Conservation (phyloP, 2,888 invertebrate species). For the Acrocyrtus sp. region DNA sequence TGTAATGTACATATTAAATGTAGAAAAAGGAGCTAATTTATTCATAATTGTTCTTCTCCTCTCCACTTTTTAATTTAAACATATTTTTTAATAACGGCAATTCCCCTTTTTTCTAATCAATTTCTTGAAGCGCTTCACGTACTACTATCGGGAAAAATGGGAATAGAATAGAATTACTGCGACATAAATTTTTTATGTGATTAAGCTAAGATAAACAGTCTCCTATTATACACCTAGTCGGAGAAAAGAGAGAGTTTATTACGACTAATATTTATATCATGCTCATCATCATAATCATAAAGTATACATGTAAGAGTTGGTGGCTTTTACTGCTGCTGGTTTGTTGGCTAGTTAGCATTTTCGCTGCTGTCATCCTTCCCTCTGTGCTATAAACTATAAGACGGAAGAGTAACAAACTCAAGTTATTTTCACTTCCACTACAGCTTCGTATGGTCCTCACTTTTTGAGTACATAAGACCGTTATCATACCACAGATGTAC, state of each 20-base stretch:
- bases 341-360: too few species aligned
- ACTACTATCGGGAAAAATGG: constrained; percentile 18
- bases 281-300: constrained; percentile 45
- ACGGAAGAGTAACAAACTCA: constrained; percentile 37
- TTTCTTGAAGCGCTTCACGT: constrained; percentile 5
- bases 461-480: too few species aligned
- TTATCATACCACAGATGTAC: too few species aligned
- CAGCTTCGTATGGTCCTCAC: too few species aligned
- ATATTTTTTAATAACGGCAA: constrained; percentile 34
- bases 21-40: too few species aligned
- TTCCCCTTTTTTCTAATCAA: constrained; percentile 46
- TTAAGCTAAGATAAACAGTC: constrained; percentile 22
- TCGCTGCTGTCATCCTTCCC: constrained; percentile 5
- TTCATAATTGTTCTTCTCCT: too few species aligned
- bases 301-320: constrained; percentile 35
- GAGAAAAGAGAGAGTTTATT: constrained; percentile 32
- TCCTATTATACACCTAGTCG: too few species aligned
- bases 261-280: constrained; percentile 34
- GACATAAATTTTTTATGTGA: constrained; percentile 42
- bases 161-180: constrained; percentile 27
- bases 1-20: too few species aligned
- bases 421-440: constrained; percentile 39
- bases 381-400: neutral
- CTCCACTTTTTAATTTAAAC: too few species aligned
- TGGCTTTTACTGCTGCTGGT: too few species aligned